Evolutionary conservation across 2,888 invertebrate genomes (phyloP).

Genomic region (Clunio marinus): DNA sequence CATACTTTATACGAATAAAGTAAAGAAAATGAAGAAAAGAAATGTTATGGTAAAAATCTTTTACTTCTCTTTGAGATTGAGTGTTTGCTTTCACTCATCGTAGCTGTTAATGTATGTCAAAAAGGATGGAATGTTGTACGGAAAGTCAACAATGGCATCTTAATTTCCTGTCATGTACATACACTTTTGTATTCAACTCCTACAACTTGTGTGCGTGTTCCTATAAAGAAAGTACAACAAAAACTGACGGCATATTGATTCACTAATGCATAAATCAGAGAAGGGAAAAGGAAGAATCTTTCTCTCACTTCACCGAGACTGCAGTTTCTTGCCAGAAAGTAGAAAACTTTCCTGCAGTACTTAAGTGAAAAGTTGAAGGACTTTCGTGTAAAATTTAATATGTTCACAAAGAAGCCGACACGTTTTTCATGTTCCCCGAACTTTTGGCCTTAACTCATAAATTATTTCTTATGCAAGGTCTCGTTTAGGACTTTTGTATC

Average conservation of each 20-base stretch:
- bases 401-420: constrained; percentile 12
- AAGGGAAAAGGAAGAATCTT: neutral
- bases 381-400: neutral
- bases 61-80: neutral
- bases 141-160: constrained; percentile 30
- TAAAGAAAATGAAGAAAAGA: neutral
- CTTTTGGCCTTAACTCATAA: constrained; percentile 4
- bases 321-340: no score
- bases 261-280: neutral
- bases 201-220: neutral
- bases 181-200: neutral
- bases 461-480: constrained; percentile 10
- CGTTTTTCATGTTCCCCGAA: neutral
- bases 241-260: neutral
- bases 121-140: neutral
- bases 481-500: constrained; percentile 27
- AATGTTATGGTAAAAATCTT: neutral
- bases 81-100: neutral
- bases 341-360: no score
- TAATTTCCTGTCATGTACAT: constrained; percentile 38
- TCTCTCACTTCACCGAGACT: no score
- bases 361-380: neutral
- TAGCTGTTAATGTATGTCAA: constrained; percentile 5
- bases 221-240: neutral
- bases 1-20: neutral